Conservation (phyloP, 1,140 invertebrate species). For the Whitmania pigra region DNA sequence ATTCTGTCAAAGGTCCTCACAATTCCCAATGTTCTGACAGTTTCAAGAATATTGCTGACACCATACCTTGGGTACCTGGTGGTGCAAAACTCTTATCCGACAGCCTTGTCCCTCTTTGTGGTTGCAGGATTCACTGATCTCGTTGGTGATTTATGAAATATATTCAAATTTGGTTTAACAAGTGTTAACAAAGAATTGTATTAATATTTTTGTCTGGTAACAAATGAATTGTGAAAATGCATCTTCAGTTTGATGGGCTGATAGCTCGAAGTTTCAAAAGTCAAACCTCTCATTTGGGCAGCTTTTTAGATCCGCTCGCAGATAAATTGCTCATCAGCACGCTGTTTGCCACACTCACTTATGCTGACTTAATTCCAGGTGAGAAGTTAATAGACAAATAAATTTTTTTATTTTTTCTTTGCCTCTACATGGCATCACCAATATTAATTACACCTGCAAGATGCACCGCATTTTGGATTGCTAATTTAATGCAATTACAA, state of each 20-base stretch:
- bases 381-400: constrained; percentile 22
- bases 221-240: constrained; percentile 32
- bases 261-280: constrained; percentile 80
- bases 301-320: constrained; percentile 91
- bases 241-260: constrained; percentile 77
- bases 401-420: no score
- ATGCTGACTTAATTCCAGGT: constrained; percentile 68
- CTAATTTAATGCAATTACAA: no score
- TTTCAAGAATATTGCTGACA: constrained; percentile 65
- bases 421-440: background rate
- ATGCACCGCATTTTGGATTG: no score
- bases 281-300: constrained; percentile 79
- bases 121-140: constrained; percentile 71
- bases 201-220: no score
- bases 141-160: constrained; percentile 46
- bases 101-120: constrained; percentile 59
- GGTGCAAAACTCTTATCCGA: constrained; percentile 58
- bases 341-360: constrained; percentile 71
- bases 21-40: constrained; percentile 76
- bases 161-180: background rate
- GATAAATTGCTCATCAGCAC: constrained; percentile 85
- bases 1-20: constrained; percentile 55
- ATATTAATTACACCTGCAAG: no score
- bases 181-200: background rate
- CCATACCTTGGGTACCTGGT: constrained; percentile 75